A percentile compares a stretch with the other conserved stretches of the same genome.
Conservation (phyloP, 2,797 vertebrate genomes). For the Cossypha niveicapilla region DNA sequence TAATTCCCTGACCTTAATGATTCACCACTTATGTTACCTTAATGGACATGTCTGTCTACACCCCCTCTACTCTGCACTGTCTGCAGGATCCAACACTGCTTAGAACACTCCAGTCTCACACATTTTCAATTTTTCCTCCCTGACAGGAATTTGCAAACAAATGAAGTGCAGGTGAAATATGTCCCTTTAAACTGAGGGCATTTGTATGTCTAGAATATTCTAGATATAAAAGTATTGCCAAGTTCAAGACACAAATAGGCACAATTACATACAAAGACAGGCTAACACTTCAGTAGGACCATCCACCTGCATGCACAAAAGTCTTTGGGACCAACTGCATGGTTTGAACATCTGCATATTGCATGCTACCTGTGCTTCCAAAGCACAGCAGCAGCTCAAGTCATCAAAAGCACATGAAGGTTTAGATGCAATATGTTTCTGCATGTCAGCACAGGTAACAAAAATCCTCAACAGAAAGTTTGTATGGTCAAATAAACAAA, state of each 20-base stretch:
- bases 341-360: not conserved
- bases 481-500: not conserved
- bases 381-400: not conserved
- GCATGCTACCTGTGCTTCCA: not conserved
- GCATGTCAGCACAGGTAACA: not conserved
- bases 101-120: not conserved
- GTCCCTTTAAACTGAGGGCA: not conserved
- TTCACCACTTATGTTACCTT: not conserved
- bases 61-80: not conserved
- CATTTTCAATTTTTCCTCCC: not conserved
- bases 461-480: not conserved
- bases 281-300: not conserved
- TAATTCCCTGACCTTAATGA: not conserved
- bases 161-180: not conserved
- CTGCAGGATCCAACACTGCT: not conserved
- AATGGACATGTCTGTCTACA: not conserved
- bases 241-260: not conserved
- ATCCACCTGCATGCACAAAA: not conserved
- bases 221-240: too few species aligned
- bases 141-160: not conserved
- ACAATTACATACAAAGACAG: not conserved
- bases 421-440: not conserved
- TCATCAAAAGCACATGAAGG: not conserved
- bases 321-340: fast-evolving
- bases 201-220: not conserved